phyloP scores from a whole-genome alignment of 2,888 invertebrate genomes.

The Venustoraphidia nigricollis region DNA sequence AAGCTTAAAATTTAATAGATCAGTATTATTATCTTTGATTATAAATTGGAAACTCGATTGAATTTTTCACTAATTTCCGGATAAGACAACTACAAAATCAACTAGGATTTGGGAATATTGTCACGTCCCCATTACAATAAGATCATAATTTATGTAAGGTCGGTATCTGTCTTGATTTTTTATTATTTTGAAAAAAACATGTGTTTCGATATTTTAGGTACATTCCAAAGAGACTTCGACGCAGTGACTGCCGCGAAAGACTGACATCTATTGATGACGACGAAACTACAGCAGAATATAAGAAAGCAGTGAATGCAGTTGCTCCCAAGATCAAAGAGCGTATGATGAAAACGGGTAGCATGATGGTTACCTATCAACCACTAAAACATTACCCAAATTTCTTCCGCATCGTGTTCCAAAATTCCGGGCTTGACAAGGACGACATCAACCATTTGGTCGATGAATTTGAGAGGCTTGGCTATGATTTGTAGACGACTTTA shows the following conservation, averaged over 20 bases:
- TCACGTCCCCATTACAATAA: too few species aligned
- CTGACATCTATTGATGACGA: constrained; percentile 21
- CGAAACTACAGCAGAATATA: constrained; percentile 32
- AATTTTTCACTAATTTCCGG: too few species aligned
- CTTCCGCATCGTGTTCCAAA: constrained; percentile 88
- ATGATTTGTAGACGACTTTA: constrained; percentile 35
- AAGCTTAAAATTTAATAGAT: too few species aligned
- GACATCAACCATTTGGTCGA: constrained; percentile 81
- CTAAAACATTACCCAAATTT: constrained; percentile 77
- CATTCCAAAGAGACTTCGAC: constrained; percentile 58
- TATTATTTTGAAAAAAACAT: too few species aligned
- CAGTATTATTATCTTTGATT: too few species aligned
- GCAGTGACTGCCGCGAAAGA: constrained; percentile 20
- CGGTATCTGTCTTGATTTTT: too few species aligned
- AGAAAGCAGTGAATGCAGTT: constrained; percentile 55
- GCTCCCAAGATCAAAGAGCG: constrained; percentile 86
- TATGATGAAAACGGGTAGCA: constrained; percentile 89
- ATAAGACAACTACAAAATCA: too few species aligned
- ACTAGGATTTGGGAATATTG: too few species aligned
- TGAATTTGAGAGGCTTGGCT: constrained; percentile 75
- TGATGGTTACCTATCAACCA: constrained; percentile 95
- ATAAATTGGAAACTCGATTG: too few species aligned
- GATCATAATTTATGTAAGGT: too few species aligned
- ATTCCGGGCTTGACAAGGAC: constrained; percentile 63
- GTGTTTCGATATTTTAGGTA: constrained; percentile 28